A percentile compares a stretch with the other conserved stretches of the same genome.
These are phyloP conservation scores for Drosophila sturtevanti DNA, from an alignment of 1,140 invertebrate species.

Conservation along the genomic window DNA sequence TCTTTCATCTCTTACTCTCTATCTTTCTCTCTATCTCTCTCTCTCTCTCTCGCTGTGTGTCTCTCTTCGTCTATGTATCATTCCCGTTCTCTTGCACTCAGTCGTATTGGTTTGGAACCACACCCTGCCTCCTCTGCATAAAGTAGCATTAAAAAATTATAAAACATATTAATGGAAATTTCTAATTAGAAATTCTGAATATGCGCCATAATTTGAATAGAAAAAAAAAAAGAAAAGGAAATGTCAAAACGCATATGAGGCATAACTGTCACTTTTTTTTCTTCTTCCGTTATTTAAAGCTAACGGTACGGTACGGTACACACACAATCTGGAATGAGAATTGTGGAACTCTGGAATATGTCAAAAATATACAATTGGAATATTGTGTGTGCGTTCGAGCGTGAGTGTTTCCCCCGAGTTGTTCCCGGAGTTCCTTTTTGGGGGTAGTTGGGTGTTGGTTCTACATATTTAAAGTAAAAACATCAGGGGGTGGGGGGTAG, in stretches of 20 bases:
- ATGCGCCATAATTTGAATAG: constrained; percentile 40
- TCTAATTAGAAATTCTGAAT: constrained; percentile 74
- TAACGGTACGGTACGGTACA: constrained; percentile 35
- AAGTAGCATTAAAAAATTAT: constrained; percentile 63
- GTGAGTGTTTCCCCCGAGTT: constrained; percentile 25
- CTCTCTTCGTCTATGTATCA: constrained; percentile 27
- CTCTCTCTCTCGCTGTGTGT: constrained; percentile 30
- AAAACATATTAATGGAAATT: constrained; percentile 37
- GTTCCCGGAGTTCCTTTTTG: constrained; percentile 25
- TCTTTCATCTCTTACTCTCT: constrained; percentile 22
- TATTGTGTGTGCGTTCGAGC: constrained; percentile 38
- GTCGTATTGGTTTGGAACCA: constrained; percentile 50
- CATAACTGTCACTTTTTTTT: constrained; percentile 75
- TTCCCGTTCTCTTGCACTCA: constrained; percentile 29
- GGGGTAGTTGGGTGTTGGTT: constrained; percentile 69
- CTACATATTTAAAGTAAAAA: background rate
- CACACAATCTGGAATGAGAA: constrained; percentile 53
- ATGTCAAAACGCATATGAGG: constrained; percentile 17
- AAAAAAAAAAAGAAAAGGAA: constrained; percentile 33
- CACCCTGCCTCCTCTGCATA: constrained; percentile 73
- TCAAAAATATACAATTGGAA: constrained; percentile 75
- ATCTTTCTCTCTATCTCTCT: constrained; percentile 28
- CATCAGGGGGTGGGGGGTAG: background rate
- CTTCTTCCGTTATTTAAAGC: constrained; percentile 43
- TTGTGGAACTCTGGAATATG: constrained; percentile 66